Conservation (phyloP, 2,888 invertebrate genomes). For the Gymnocheta viridis region DNA sequence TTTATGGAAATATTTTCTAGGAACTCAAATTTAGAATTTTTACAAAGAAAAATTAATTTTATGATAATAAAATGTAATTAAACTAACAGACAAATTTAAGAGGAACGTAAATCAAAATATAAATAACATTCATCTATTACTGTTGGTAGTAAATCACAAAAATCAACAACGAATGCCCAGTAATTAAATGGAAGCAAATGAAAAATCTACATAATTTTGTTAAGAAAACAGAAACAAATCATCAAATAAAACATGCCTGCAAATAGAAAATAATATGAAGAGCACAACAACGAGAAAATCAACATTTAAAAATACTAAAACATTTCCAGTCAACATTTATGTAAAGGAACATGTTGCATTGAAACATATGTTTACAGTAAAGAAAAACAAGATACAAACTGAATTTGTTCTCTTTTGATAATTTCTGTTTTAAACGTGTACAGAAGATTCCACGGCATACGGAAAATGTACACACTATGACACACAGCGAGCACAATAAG, state of each 20-base stretch:
- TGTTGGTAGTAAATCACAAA: slow-evolving; percentile 10
- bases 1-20: background rate
- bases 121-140: background rate
- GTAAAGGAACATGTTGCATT: slow-evolving; percentile 10
- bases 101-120: slow-evolving; percentile 1
- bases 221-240: background rate
- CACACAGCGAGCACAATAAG: background rate
- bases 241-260: background rate
- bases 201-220: slow-evolving; percentile 25
- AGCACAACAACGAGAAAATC: background rate
- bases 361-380: background rate
- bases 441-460: background rate
- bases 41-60: background rate
- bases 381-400: slow-evolving; percentile 8
- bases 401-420: slow-evolving; percentile 2
- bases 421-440: background rate
- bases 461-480: slow-evolving; percentile 36
- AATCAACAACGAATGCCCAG: slow-evolving; percentile 21
- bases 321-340: slow-evolving; percentile 54
- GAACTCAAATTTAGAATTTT: background rate
- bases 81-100: background rate
- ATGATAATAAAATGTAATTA: slow-evolving; percentile 22
- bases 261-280: background rate
- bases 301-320: slow-evolving; percentile 22
- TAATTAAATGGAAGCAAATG: slow-evolving; percentile 19